Evolutionary conservation across 37 sponge, comb jelly and placozoan species (phyloP).

Genomic region (Ianthella basta): DNA sequence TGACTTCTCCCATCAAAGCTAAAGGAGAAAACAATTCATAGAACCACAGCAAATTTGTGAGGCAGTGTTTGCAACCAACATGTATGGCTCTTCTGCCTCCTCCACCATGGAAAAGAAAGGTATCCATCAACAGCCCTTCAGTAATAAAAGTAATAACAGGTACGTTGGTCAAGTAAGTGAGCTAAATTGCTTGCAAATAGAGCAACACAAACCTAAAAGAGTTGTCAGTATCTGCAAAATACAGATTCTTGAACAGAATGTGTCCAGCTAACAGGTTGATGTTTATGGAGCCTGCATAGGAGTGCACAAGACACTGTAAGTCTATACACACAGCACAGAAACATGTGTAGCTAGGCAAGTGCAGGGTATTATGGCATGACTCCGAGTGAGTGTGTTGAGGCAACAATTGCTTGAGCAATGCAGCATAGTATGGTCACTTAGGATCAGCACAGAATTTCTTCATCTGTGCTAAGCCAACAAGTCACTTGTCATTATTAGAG

Average conservation of each 20-base stretch:
- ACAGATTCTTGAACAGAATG: conserved; percentile 59
- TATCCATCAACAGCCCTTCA: conserved; percentile 65
- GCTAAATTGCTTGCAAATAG: neutral
- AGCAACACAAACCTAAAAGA: conserved; percentile 16
- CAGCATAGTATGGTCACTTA: no score
- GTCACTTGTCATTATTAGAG: no score
- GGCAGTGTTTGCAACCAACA: neutral
- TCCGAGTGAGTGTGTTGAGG: no score
- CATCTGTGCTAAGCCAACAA: no score
- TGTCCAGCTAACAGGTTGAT: conserved; percentile 57
- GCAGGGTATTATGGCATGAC: no score
- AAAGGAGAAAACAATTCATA: neutral
- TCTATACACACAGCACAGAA: no score
- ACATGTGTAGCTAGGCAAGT: no score
- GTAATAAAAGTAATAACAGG: neutral
- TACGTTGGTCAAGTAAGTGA: neutral
- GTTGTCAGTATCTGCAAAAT: conserved; percentile 12
- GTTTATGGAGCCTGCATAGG: conserved; percentile 43
- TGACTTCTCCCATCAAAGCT: neutral
- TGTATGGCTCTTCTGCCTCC: conserved; percentile 5
- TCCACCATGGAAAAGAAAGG: conserved; percentile 58
- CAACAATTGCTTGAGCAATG: no score
- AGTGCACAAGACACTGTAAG: neutral
- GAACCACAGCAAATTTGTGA: neutral
- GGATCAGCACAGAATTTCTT: no score